Evolutionary conservation across 2,888 invertebrate genomes (phyloP).

Genomic region (Trisateles emortualis): DNA sequence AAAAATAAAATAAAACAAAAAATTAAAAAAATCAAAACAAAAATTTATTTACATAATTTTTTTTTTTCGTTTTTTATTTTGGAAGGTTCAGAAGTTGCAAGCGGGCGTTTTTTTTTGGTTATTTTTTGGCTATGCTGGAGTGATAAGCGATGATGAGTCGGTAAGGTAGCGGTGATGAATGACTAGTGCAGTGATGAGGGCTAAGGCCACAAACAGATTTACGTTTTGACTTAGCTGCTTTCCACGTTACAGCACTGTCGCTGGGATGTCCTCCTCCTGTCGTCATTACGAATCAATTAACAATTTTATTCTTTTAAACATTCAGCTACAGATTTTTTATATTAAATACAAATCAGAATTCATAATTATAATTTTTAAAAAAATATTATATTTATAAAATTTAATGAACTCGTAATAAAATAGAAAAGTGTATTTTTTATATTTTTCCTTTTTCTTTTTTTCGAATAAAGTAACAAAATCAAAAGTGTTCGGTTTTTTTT

Average conservation of each 20-base stretch:
- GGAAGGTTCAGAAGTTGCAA: conserved; percentile 56
- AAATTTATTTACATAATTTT: conserved; percentile 70
- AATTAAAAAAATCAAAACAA: conserved; percentile 49
- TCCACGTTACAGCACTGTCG: conserved; percentile 78
- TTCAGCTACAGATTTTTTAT: conserved; percentile 18
- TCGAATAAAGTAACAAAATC: no score
- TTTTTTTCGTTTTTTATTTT: conserved; percentile 61
- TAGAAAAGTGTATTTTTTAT: no score
- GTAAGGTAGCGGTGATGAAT: conserved; percentile 81
- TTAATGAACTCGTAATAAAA: no score
- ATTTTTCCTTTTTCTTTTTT: no score
- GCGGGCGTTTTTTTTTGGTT: conserved; percentile 61
- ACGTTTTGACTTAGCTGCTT: conserved; percentile 83
- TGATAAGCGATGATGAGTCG: conserved; percentile 74
- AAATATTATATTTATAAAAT: no score
- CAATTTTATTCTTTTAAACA: conserved; percentile 4
- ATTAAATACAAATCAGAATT: conserved; percentile 6
- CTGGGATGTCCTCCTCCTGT: conserved; percentile 85
- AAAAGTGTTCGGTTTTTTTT: no score
- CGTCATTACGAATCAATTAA: conserved; percentile 43
- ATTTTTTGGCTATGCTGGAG: conserved; percentile 55
- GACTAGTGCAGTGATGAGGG: conserved; percentile 71
- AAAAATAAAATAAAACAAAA: conserved; percentile 54
- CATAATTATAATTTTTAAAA: no score
- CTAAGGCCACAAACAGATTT: conserved; percentile 79